A percentile compares a stretch with the other conserved stretches of the same genome.
These are phyloP conservation scores for Hypomecis punctinalis DNA, from an alignment of 2,888 invertebrate species.

Conservation along the genomic window DNA sequence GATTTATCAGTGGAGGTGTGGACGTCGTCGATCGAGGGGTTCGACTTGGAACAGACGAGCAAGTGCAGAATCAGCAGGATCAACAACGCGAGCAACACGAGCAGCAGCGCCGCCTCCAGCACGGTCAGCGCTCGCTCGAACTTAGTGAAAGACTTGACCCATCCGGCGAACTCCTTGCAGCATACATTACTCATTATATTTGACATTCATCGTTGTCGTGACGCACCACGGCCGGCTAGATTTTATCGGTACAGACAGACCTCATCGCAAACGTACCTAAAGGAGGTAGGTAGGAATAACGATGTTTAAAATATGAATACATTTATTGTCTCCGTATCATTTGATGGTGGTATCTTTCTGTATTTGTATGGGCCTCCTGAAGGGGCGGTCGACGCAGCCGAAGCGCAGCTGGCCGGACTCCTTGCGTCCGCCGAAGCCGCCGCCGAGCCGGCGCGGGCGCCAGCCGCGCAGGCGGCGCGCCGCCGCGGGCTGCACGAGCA, in stretches of 20 bases:
- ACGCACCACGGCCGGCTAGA: conserved; percentile 57
- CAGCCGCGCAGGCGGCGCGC: conserved; percentile 90
- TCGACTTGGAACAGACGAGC: conserved; percentile 51
- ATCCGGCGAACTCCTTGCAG: conserved; percentile 66
- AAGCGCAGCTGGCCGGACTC: conserved; percentile 95
- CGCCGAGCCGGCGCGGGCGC: conserved; percentile 94
- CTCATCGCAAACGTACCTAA: background rate
- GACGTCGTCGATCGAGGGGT: background rate
- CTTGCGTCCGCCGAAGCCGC: conserved; percentile 94
- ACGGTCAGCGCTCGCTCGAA: conserved; percentile 60
- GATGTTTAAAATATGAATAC: background rate
- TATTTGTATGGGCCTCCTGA: conserved; percentile 85
- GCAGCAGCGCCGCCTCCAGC: conserved; percentile 59
- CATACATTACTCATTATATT: conserved; percentile 68
- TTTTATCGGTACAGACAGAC: background rate
- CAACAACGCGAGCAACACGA: conserved; percentile 57
- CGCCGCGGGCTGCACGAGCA: conserved; percentile 90
- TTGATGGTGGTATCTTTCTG: conserved; percentile 34
- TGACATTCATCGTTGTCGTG: conserved; percentile 39
- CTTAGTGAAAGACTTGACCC: conserved; percentile 72
- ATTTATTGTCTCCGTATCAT: conserved; percentile 10
- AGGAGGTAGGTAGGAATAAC: conserved; percentile 1
- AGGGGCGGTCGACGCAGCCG: conserved; percentile 92
- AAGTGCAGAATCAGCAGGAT: conserved; percentile 68
- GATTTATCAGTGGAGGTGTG: background rate